These are phyloP conservation scores for Enhydra lutris DNA, from an alignment of 2,113 vertebrate species.

Conservation along the genomic window DNA sequence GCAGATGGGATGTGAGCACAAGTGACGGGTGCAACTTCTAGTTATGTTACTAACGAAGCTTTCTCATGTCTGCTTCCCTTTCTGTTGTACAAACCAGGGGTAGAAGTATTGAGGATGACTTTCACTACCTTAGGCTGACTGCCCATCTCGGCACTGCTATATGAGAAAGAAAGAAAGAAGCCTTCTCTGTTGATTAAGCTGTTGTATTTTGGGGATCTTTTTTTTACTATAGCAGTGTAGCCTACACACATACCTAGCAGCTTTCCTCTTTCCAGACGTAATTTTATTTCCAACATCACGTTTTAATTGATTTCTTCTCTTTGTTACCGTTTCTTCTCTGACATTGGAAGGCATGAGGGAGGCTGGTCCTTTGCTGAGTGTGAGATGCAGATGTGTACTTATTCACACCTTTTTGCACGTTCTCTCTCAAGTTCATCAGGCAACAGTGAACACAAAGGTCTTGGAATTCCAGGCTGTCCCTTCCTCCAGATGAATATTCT, in stretches of 20 bases:
- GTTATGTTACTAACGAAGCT: background rate
- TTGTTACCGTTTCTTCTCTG: background rate
- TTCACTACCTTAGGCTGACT: background rate
- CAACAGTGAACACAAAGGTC: background rate
- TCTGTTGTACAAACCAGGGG: background rate
- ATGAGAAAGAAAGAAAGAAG: background rate
- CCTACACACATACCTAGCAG: background rate
- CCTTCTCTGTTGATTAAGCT: background rate
- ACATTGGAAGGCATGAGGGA: background rate
- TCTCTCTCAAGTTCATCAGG: background rate
- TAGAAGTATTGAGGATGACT: background rate
- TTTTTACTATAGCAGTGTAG: background rate
- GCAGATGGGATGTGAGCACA: background rate
- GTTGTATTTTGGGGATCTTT: background rate
- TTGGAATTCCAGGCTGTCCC: background rate
- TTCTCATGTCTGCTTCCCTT: background rate
- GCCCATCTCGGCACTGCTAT: background rate
- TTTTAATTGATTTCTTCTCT: conserved; percentile 1
- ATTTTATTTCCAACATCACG: background rate
- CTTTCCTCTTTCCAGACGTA: background rate
- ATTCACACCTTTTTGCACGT: background rate
- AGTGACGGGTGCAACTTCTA: background rate
- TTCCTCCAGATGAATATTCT: background rate
- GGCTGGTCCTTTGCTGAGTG: background rate
- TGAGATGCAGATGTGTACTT: background rate